These are phyloP conservation scores for Papilio polyxenes DNA, from an alignment of 1,140 invertebrate species.

Conservation along the genomic window DNA sequence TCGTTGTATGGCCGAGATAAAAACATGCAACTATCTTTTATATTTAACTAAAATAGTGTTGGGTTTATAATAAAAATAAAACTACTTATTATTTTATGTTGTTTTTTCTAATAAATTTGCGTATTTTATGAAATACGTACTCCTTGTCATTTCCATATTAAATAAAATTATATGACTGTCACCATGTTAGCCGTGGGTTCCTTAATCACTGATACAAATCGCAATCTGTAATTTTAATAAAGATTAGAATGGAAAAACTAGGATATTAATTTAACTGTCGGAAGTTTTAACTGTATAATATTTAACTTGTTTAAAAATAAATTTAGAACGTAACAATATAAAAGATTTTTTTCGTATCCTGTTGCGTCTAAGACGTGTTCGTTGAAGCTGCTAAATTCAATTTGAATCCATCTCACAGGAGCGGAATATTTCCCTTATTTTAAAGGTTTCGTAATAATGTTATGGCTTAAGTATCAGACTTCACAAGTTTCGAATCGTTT, in stretches of 20 bases:
- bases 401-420: background rate
- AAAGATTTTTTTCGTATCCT: conserved; percentile 4
- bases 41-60: background rate
- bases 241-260: too few relatives aligned
- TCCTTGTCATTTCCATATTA: too few relatives aligned
- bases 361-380: conserved; percentile 3
- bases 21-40: conserved; percentile 9
- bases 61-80: background rate
- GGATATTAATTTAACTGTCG: too few relatives aligned
- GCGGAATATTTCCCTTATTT: conserved; percentile 8
- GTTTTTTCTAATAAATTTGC: background rate
- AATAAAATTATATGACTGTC: too few relatives aligned
- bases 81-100: background rate
- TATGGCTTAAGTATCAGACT: background rate
- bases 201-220: too few relatives aligned
- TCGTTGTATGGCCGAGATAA: conserved; percentile 13
- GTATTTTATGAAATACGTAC: too few relatives aligned
- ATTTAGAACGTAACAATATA: background rate
- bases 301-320: background rate
- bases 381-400: background rate
- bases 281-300: too few relatives aligned
- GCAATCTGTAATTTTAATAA: too few relatives aligned
- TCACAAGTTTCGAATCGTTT: conserved; percentile 11
- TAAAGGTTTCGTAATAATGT: background rate
- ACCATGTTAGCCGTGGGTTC: too few relatives aligned